phyloP scores from a whole-genome alignment of 2,113 vertebrate genomes.

The Rhinichthys klamathensis region DNA sequence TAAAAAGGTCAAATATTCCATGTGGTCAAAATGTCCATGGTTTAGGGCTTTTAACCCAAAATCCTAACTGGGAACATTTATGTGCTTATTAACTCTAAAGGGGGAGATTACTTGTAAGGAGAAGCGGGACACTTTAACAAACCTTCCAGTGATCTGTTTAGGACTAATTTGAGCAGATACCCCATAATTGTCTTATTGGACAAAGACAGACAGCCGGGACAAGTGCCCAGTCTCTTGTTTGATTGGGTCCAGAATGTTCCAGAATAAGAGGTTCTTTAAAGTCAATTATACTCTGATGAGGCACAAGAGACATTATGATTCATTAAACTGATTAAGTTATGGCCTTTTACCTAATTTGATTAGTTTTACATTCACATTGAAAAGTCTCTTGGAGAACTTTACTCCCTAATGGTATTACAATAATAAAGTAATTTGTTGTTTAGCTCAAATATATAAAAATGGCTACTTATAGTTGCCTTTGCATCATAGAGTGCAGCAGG shows the following conservation, averaged over 20 bases:
- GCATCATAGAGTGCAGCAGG: background rate
- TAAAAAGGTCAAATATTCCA: too few relatives aligned
- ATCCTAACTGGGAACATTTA: background rate
- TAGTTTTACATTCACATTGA: background rate
- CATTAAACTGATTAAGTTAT: conserved; percentile 33
- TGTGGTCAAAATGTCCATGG: too few relatives aligned
- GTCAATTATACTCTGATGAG: background rate
- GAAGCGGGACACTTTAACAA: background rate
- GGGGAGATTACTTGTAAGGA: background rate
- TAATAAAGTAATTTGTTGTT: background rate
- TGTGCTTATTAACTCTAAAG: background rate
- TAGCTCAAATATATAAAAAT: background rate
- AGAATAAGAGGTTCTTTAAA: conserved; percentile 3
- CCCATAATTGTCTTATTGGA: background rate
- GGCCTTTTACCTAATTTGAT: conserved; percentile 12
- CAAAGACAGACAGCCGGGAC: background rate
- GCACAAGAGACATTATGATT: background rate
- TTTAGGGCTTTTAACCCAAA: background rate
- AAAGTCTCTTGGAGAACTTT: too few relatives aligned
- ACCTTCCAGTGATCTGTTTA: conserved; percentile 16
- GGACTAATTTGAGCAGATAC: conserved; percentile 16
- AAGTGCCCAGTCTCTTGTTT: background rate
- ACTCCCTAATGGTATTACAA: background rate
- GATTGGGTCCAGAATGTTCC: conserved; percentile 18
- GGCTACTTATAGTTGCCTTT: background rate